Evolutionary conservation across 1,140 invertebrate species (phyloP).

Genomic region (Helicorthomorpha holstii): DNA sequence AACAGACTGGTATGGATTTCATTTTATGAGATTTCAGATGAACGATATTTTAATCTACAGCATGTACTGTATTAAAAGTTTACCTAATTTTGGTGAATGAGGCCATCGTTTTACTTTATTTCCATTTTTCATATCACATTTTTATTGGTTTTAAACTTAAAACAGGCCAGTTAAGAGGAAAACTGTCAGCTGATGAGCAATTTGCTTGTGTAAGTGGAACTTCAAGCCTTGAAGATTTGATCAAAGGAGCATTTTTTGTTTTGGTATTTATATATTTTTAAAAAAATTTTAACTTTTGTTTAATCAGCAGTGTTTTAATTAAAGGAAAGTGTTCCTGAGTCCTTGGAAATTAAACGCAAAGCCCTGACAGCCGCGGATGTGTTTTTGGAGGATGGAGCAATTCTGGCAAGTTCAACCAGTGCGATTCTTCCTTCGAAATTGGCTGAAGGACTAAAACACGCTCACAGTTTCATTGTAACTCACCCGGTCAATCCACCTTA

Average conservation of each 20-base stretch:
- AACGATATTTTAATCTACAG: neutral
- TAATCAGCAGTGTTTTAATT: conserved; percentile 19
- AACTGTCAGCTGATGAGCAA: conserved; percentile 51
- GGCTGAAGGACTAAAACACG: conserved; percentile 54
- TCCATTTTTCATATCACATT: neutral
- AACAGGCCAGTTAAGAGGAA: conserved; percentile 35
- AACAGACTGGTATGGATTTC: conserved; percentile 43
- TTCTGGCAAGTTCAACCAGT: conserved; percentile 78
- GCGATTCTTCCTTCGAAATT: conserved; percentile 75
- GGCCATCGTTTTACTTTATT: neutral
- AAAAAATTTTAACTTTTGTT: neutral
- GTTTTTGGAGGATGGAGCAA: conserved; percentile 43
- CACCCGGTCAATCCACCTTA: conserved; percentile 94
- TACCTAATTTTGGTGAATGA: neutral
- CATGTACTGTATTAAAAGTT: neutral
- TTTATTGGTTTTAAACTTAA: neutral
- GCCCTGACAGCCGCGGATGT: conserved; percentile 60
- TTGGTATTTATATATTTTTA: conserved; percentile 23
- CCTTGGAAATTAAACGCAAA: conserved; percentile 62
- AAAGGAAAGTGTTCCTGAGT: conserved; percentile 86
- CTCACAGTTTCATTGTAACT: conserved; percentile 53
- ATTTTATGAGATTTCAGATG: neutral
- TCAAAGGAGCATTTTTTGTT: conserved; percentile 22
- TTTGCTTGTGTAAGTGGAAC: conserved; percentile 42
- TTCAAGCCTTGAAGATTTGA: conserved; percentile 20